Evolutionary conservation across 2,888 invertebrate genomes (phyloP), one percentile per base, ranked within the genome.

Genomic region (Therioaphis trifolii): DNA sequence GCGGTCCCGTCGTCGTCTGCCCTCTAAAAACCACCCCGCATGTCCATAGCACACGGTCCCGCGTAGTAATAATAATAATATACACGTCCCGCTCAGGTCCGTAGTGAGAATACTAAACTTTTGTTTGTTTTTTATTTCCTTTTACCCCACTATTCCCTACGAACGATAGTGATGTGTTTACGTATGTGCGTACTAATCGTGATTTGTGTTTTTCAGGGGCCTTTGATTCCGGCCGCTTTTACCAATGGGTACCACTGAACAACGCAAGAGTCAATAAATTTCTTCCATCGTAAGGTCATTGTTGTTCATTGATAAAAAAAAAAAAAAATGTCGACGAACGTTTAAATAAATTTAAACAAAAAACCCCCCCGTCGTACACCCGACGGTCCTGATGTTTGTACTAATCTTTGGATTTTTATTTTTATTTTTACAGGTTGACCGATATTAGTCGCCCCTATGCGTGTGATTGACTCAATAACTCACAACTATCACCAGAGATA

Each of bases 171-270:
- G 35, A 35, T 35, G 7, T 35, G 7, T 35, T 35, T 35, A 35
- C 7, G 35, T 35, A 5, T 35, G 35, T 35, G 35, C 7, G 4
- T 49, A 21, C 21, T 66, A 15, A 77, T 9, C 4, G 29, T 1
- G 21, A 21, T 21, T 63, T 29, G 0, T 66, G 0, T 43, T 18
- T 93, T 94, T 87, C 94, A 97, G 96, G 96, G 96, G 89, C 95
- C 96, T 90, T 92, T 97, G 92, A 97, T 97, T 93, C 97, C 97
- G 91, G 96, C 97, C 92, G 96, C 96, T 91, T 97, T 97, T 92
- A 97, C 97, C 92, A 97, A 97, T 92, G 97, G 97, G 92, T 97
- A 96, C 93, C 96, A 97, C 93, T 95, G 94, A 95, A 89, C 89
- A 82, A 82, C 72, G 72, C 80, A n/a, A 82, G 80, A 82, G 80